phyloP scores from a whole-genome alignment of 1,140 invertebrate genomes.

The Magallana ariakensis region DNA sequence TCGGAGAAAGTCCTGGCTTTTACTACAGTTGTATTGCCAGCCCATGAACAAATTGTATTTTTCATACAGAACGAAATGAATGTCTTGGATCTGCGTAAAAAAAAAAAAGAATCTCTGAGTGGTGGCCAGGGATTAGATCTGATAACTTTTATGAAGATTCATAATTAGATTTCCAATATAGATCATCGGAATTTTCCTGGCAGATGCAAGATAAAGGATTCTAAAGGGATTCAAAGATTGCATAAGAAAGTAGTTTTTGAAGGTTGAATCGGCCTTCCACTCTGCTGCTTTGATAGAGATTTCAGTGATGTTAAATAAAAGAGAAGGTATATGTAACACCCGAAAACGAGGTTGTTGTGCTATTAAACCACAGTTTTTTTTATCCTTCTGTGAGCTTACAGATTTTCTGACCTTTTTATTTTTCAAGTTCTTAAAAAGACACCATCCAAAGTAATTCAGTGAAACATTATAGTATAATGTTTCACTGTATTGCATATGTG shows the following conservation, averaged over 20 bases:
- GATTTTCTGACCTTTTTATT: too few species aligned
- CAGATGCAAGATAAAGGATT: neutral
- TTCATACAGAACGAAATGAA: neutral
- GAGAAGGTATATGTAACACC: too few species aligned
- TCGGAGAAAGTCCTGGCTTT: neutral
- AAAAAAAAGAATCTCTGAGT: neutral
- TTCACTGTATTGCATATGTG: too few species aligned
- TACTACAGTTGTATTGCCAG: neutral
- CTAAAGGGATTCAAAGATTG: neutral
- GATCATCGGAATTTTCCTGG: neutral
- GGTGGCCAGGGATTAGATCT: neutral
- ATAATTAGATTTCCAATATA: slow-evolving; percentile 11
- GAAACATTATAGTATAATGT: too few species aligned
- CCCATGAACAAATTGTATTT: neutral
- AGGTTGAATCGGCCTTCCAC: neutral
- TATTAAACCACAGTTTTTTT: too few species aligned
- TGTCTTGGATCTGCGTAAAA: neutral
- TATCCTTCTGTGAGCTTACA: too few species aligned
- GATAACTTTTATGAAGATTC: neutral
- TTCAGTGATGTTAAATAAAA: too few species aligned
- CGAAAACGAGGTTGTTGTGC: too few species aligned
- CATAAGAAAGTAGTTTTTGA: neutral
- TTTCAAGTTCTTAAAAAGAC: too few species aligned
- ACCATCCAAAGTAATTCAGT: too few species aligned
- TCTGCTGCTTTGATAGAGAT: neutral